Conservation (phyloP, 1,140 invertebrate species). For the Papilio machaon region DNA sequence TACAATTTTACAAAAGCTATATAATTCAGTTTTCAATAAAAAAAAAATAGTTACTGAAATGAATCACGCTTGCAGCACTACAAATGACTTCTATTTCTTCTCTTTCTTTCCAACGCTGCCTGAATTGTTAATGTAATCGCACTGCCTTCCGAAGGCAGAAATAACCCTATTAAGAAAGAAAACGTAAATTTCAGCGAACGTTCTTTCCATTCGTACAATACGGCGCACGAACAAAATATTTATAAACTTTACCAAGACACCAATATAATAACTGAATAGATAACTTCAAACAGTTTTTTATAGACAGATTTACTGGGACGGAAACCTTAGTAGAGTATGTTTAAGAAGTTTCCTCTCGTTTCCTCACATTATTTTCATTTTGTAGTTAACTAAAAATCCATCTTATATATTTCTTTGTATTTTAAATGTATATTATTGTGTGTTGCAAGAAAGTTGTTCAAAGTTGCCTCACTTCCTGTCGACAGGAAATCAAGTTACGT, state of each 20-base stretch:
- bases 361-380: no score
- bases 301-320: no score
- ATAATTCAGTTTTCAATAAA: background rate
- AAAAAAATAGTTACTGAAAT: constrained; percentile 3
- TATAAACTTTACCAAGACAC: no score
- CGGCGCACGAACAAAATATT: background rate
- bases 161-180: background rate
- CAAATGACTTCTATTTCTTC: constrained; percentile 11
- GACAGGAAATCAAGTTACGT: background rate
- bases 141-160: background rate
- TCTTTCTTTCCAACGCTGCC: background rate
- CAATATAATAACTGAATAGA: background rate
- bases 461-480: background rate
- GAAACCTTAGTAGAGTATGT: no score
- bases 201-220: background rate
- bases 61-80: background rate
- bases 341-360: no score
- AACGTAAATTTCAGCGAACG: background rate
- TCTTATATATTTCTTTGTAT: background rate
- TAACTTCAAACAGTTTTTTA: no score
- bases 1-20: background rate
- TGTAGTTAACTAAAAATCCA: no score
- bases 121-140: constrained; percentile 14
- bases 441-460: background rate
- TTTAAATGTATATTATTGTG: background rate